A percentile compares a stretch with the other conserved stretches of the same genome.
These are phyloP conservation scores for Prietella phreatophila DNA, from an alignment of 2,113 vertebrate genomes.

Conservation along the genomic window DNA sequence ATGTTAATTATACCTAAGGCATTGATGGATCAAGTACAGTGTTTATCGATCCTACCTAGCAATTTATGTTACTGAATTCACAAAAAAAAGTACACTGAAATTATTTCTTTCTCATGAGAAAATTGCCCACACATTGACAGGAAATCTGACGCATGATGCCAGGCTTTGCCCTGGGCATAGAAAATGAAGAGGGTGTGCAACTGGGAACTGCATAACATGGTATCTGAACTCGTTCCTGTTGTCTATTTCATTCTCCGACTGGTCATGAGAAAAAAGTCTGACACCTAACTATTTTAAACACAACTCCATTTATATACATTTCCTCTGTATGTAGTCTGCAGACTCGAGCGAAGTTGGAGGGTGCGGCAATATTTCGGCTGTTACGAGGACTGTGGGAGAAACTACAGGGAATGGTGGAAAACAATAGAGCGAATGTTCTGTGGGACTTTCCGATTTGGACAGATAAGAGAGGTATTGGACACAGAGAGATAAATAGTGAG, in stretches of 20 bases:
- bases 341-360: background rate
- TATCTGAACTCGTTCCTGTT: background rate
- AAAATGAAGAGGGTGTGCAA: constrained; percentile 8
- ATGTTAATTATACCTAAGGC: background rate
- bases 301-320: background rate
- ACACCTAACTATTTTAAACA: background rate
- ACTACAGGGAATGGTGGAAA: background rate
- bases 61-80: background rate
- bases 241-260: background rate
- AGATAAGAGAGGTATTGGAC: background rate
- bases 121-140: constrained; percentile 12
- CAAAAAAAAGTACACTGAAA: background rate
- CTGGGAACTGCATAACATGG: background rate
- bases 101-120: constrained; percentile 45
- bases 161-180: constrained; percentile 13
- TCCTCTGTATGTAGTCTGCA: background rate
- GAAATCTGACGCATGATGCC: background rate
- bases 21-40: background rate
- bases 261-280: background rate
- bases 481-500: background rate
- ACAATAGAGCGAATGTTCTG: background rate
- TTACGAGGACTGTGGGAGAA: background rate
- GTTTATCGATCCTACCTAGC: background rate
- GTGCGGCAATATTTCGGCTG: background rate
- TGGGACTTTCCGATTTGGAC: background rate